Percentiles rank a stretch among this genome's conserved stretches.
Evolutionary conservation across 2,113 vertebrate species (phyloP).

Genomic region (Pteropus alecto): DNA sequence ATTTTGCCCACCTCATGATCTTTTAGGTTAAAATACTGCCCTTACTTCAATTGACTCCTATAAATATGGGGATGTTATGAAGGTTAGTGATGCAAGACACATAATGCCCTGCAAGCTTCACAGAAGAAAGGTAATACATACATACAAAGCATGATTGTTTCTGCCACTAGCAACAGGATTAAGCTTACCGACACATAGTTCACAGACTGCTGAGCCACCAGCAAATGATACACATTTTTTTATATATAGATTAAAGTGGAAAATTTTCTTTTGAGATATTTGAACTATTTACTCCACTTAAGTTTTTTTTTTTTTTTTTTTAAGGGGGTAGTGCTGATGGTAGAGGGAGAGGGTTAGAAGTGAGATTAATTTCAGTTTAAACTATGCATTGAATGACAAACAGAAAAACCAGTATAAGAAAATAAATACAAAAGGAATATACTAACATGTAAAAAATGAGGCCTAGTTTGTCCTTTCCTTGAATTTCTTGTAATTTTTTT

Average conservation of each 20-base stretch:
- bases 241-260: not conserved
- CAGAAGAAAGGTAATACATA: conserved; percentile 31
- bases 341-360: not conserved
- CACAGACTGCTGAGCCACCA: not conserved
- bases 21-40: conserved; percentile 41
- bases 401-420: not conserved
- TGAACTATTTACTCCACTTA: conserved; percentile 29
- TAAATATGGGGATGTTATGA: not conserved
- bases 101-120: not conserved
- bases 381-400: not conserved
- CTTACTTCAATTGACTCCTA: conserved; percentile 26
- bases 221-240: not conserved
- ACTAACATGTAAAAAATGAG: not conserved
- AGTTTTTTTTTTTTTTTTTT: not conserved
- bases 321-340: not conserved
- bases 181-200: not conserved
- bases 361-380: conserved; percentile 31
- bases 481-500: not conserved
- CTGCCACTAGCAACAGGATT: not conserved
- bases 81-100: conserved; percentile 47
- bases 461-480: not conserved
- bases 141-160: conserved; percentile 49
- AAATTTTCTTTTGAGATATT: conserved; percentile 42
- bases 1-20: conserved; percentile 14
- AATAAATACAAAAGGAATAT: conserved; percentile 3